phyloP scores from a whole-genome alignment of 2,888 invertebrate genomes.

The Rambutsinella grinnellia region DNA sequence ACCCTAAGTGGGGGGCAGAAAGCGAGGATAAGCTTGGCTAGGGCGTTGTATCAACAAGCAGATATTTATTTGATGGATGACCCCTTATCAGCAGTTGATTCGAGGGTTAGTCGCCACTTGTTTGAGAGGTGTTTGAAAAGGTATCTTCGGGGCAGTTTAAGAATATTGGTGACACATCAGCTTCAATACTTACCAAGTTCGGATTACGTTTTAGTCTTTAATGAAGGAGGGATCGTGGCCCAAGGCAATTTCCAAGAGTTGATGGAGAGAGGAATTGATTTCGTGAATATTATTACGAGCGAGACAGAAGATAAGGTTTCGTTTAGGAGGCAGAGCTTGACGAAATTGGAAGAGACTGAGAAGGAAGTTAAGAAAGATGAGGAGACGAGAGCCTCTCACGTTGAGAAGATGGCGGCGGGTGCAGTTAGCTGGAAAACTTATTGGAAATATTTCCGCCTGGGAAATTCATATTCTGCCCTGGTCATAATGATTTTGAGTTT shows the following conservation, averaged over 20 bases:
- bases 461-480: slow-evolving; percentile 47
- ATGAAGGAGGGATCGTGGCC: slow-evolving; percentile 53
- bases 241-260: slow-evolving; percentile 53
- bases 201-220: slow-evolving; percentile 60
- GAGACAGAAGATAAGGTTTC: slow-evolving; percentile 40
- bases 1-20: slow-evolving; percentile 37
- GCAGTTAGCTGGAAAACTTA: slow-evolving; percentile 70
- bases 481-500: slow-evolving; percentile 41
- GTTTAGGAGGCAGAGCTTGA: slow-evolving; percentile 38
- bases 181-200: slow-evolving; percentile 72
- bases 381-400: slow-evolving; percentile 48
- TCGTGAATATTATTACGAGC: slow-evolving; percentile 53
- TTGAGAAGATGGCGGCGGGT: slow-evolving; percentile 63
- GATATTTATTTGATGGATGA: slow-evolving; percentile 72
- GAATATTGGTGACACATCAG: slow-evolving; percentile 80
- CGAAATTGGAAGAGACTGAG: slow-evolving; percentile 52
- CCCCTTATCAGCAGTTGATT: slow-evolving; percentile 72
- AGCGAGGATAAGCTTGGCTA: slow-evolving; percentile 60
- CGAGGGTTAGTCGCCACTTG: slow-evolving; percentile 65
- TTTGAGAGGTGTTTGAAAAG: slow-evolving; percentile 68
- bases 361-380: slow-evolving; percentile 47
- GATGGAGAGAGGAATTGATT: slow-evolving; percentile 47
- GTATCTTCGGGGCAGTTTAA: slow-evolving; percentile 69
- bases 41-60: slow-evolving; percentile 59
- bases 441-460: slow-evolving; percentile 63